A percentile compares a stretch with the other conserved stretches of the same genome.
phyloP scores from a whole-genome alignment of 2,888 invertebrate genomes.

The Pinctada fucata region DNA sequence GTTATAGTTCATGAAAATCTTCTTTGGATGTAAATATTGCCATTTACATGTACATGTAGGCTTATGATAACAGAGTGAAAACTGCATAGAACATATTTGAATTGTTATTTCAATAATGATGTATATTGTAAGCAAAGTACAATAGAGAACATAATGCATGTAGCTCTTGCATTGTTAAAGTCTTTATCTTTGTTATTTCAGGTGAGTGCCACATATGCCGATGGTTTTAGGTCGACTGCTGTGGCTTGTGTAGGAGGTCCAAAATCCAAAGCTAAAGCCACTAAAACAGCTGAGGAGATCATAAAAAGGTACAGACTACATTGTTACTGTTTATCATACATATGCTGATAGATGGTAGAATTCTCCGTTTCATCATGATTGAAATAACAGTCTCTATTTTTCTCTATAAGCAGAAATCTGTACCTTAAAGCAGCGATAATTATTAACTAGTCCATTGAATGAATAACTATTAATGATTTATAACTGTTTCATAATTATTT shows the following conservation, averaged over 20 bases:
- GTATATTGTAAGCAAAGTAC: too few relatives aligned
- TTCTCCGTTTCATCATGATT: neutral
- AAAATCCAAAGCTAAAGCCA: conserved; percentile 76
- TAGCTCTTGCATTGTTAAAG: too few relatives aligned
- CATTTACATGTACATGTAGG: too few relatives aligned
- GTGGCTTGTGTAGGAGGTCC: conserved; percentile 78
- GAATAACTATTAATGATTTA: neutral
- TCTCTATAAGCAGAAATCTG: neutral
- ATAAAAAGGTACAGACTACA: conserved; percentile 70
- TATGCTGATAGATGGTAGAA: neutral
- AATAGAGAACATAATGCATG: too few relatives aligned
- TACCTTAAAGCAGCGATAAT: neutral
- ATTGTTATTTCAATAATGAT: too few relatives aligned
- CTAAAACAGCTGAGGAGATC: conserved; percentile 77
- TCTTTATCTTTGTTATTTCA: conserved; percentile 38
- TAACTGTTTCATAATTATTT: neutral
- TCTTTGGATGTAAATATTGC: too few relatives aligned
- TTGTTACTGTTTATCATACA: neutral
- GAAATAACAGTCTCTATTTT: neutral
- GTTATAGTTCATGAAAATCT: too few relatives aligned
- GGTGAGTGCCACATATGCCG: conserved; percentile 78
- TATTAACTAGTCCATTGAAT: neutral
- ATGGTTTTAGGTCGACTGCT: conserved; percentile 78
- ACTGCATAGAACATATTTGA: too few relatives aligned
- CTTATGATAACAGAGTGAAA: too few relatives aligned